Base-by-base conservation (phyloP, 2,888 invertebrate species). In the Cyclophora punctaria region DNA sequence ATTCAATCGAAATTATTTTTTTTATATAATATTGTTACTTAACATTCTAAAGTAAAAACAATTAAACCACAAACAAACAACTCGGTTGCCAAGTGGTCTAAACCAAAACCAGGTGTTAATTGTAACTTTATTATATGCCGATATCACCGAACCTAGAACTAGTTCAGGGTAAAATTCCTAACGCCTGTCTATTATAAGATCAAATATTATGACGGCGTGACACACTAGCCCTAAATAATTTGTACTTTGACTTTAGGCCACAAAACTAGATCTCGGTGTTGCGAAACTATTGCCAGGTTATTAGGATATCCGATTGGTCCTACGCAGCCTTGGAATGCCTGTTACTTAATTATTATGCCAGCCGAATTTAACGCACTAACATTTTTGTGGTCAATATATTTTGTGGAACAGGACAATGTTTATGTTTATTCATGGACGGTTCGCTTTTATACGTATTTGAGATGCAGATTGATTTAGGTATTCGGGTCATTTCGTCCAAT, bases 281-380 rank as follows among this genome's bases (percentile, higher is more conserved):
- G 75, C 78, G 71, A 74, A 78, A 81, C 66, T 60, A 49, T 56
- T 57, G 59, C 52, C 62, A 53, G 58, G 73, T 78, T 75, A 83
- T 84, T 85, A 85, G 83, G 84, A 80, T 81, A 77, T 71, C 71
- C 64, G 64, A 64, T 59, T 71, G 72, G 73, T 74, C 78, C 79
- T 65, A 72, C 62, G 64, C 71, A 81, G 71, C 86, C 85, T 87
- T 85, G 85, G 73, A 70, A 67, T 66, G 85, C 84, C 86, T 75
- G 86, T 86, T 86, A 87, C 87, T 88, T 86, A 87, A 87, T 87
- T 88, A 88, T 81, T 81, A 84, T 88, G 82, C 86, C 60, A 80
- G 80, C 86, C 86, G 73, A 88, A 86, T 80, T 80, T 80, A 78
- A 76, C 77, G 57, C 63, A 57, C 56, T 63, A 66, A 68, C 71